Evolutionary conservation across 2,888 invertebrate genomes (phyloP), one percentile per base, ranked within the genome.

Genomic region (Xanthorhoe spadicearia): DNA sequence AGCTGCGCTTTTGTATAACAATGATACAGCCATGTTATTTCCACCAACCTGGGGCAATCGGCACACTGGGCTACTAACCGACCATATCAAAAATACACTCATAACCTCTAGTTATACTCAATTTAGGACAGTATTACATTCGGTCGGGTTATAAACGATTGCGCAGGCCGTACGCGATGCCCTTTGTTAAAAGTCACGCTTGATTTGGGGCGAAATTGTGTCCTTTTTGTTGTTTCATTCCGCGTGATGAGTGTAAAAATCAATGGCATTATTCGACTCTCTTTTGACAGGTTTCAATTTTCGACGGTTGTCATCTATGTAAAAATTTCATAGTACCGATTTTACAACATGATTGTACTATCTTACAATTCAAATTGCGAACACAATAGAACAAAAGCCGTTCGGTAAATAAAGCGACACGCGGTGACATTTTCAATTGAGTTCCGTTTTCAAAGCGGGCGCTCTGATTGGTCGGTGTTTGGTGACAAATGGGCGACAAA

Each of bases 401-500:
- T 64, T 73, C 66, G 61, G 73, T 83, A 87, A 74, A 88, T 87
- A 85, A 81, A 76, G 76, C 82, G 83, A 82, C 84, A 71, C 77
- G 77, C 80, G 77, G 83, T 88, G 89, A 91, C 90, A 90, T 80
- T 87, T 87, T 84, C 81, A 81, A 83, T 84, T 79, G 80, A 74
- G 82, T 85, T 87, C 88, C 86, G 82, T 84, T 86, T 86, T 83
- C 70, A 73, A 88, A 82, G 62, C 63, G 72, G 32, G 77, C 76
- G 66, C 69, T 75, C 77, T 77, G 77, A 92, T 92, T 92, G 92
- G 92, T 71, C 64, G 83, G 72, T 64, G 81, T 80, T 92, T 92
- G 93, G 92, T 92, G 93, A 93, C 92, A 93, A 92, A 91, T 88
- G 90, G 87, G 88, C 89, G 93, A 93, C 92, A 93, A 83, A 84